Evolutionary conservation across 1,140 invertebrate species (phyloP).

Genomic region (Drosophila repleta): DNA sequence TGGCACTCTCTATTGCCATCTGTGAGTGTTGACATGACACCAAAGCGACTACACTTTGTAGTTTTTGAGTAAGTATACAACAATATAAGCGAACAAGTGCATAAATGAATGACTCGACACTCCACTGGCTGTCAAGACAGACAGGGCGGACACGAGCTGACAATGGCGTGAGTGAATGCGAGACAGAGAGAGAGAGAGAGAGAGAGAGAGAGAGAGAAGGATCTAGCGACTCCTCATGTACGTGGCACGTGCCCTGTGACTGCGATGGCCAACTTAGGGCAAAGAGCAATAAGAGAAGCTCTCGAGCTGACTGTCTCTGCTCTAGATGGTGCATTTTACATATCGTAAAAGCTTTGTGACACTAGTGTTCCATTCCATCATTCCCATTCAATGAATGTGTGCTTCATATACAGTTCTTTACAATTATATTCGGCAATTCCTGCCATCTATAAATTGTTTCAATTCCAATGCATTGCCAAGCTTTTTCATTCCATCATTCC

Average conservation of each 20-base stretch:
- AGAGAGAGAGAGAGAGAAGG: constrained; percentile 7
- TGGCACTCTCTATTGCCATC: constrained; percentile 1
- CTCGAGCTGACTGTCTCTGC: constrained; percentile 13
- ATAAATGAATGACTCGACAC: constrained; percentile 67
- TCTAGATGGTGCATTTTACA: background rate
- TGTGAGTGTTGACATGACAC: constrained; percentile 53
- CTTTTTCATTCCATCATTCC: background rate
- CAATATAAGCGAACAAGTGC: constrained; percentile 60
- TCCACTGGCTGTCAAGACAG: constrained; percentile 20
- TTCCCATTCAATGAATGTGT: too few relatives aligned
- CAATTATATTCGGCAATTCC: too few relatives aligned
- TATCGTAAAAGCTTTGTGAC: background rate
- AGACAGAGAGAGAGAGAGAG: constrained; percentile 3
- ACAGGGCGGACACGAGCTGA: background rate
- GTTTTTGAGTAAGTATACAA: constrained; percentile 61
- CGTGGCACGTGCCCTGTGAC: constrained; percentile 52
- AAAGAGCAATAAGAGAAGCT: constrained; percentile 28
- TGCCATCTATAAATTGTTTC: too few relatives aligned
- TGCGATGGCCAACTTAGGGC: constrained; percentile 13
- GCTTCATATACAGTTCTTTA: too few relatives aligned
- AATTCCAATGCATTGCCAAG: background rate
- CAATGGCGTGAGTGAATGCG: background rate
- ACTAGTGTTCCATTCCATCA: background rate
- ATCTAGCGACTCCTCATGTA: constrained; percentile 33
- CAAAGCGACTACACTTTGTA: constrained; percentile 61